Conservation (phyloP, 2,797 vertebrate species). For the Dermochelys coriacea region DNA sequence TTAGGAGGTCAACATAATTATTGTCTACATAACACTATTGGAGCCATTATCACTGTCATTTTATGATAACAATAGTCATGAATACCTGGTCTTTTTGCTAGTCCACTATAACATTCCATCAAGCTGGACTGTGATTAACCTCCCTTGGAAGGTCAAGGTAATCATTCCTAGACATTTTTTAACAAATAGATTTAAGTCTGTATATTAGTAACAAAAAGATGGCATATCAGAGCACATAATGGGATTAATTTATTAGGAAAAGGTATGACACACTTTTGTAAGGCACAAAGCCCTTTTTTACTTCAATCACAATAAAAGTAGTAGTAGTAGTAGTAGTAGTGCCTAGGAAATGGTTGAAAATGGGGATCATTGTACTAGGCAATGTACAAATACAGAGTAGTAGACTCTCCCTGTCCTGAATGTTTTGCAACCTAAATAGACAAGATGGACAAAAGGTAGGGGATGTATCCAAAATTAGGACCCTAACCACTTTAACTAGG, state of each 20-base stretch:
- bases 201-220: background rate
- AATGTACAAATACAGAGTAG: background rate
- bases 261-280: background rate
- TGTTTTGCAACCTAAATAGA: background rate
- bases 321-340: background rate
- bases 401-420: background rate
- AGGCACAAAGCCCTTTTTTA: background rate
- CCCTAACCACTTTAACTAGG: background rate
- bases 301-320: background rate
- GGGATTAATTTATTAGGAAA: background rate
- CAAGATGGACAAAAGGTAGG: background rate
- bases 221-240: background rate
- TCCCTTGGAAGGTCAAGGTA: background rate
- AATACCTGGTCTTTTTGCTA: constrained; percentile 8
- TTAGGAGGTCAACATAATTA: constrained; percentile 5
- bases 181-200: background rate
- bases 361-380: background rate
- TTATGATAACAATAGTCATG: constrained; percentile 12
- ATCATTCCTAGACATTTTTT: background rate
- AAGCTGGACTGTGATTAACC: background rate
- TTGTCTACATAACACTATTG: background rate
- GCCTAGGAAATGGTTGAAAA: background rate
- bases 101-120: background rate
- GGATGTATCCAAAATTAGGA: background rate
- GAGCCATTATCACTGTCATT: background rate